Evolutionary conservation across 2,888 invertebrate genomes (phyloP).

Genomic region (Rugalucina vietnamica): DNA sequence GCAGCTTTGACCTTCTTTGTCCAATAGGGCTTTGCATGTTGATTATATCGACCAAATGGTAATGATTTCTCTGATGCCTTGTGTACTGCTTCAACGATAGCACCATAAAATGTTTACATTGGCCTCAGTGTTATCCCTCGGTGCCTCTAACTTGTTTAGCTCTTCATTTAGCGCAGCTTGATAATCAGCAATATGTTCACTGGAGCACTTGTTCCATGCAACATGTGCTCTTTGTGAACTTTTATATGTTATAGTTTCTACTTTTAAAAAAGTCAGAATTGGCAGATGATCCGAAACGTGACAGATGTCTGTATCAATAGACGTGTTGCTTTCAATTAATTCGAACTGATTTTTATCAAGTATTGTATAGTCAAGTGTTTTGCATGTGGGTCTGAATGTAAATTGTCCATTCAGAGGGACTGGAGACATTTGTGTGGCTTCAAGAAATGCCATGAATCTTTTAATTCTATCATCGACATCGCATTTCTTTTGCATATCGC

Average conservation of each 20-base stretch:
- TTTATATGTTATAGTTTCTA: not conserved
- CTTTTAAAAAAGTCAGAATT: not conserved
- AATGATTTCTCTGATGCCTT: not conserved
- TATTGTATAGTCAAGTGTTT: not conserved
- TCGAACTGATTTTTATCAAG: not conserved
- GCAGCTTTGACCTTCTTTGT: not conserved
- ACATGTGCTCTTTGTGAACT: not conserved
- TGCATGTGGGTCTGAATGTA: not conserved
- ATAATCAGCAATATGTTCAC: not conserved
- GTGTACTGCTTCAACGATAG: not conserved
- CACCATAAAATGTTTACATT: not conserved
- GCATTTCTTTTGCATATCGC: not conserved
- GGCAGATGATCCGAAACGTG: constrained; percentile 2
- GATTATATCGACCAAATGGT: not conserved
- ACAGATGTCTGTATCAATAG: not conserved
- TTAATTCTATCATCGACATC: not conserved
- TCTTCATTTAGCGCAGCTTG: not conserved
- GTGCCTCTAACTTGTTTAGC: not conserved
- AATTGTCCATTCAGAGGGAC: not conserved
- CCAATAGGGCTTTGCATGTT: not conserved
- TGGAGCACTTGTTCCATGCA: not conserved
- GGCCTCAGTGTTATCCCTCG: not conserved
- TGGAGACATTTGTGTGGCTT: not conserved
- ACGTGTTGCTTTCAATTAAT: not conserved
- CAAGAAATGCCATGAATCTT: not conserved